These are phyloP conservation scores for Podilymbus podiceps DNA, from an alignment of 2,113 vertebrate genomes.

Conservation along the genomic window DNA sequence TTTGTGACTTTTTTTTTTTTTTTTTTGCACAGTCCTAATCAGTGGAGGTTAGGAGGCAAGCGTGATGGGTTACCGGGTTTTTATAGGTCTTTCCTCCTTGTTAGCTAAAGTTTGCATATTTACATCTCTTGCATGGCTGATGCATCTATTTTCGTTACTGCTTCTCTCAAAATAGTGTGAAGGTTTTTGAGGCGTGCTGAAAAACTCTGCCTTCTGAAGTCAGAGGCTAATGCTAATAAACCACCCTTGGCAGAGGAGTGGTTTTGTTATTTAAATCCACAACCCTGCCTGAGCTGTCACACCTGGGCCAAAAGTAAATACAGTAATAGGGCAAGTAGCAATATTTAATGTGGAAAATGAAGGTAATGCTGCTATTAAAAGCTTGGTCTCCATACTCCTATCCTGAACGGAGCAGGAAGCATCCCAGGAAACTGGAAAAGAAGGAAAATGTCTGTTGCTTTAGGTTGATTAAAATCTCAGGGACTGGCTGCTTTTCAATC, in stretches of 20 bases:
- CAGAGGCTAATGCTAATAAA: background rate
- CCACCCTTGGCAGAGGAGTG: background rate
- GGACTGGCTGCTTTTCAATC: slow-evolving; percentile 13
- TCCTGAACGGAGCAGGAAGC: slow-evolving; percentile 24
- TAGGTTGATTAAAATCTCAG: background rate
- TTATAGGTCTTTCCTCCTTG: background rate
- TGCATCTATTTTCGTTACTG: background rate
- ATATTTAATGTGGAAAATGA: background rate
- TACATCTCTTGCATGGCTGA: background rate
- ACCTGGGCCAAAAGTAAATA: slow-evolving; percentile 11
- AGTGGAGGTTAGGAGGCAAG: background rate
- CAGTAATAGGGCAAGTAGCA: background rate
- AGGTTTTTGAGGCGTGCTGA: background rate
- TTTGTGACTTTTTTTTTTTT: background rate
- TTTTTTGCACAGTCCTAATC: background rate
- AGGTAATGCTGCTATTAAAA: background rate
- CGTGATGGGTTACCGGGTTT: background rate
- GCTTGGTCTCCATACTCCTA: background rate
- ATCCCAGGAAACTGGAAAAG: slow-evolving; percentile 17
- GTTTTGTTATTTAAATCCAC: background rate
- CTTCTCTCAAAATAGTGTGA: background rate
- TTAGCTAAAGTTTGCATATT: background rate
- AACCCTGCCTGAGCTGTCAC: background rate
- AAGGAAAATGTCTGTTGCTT: background rate
- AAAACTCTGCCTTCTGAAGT: background rate